Base-by-base conservation (phyloP, 2,113 vertebrate genomes). In the Nyctibius bracteatus region DNA sequence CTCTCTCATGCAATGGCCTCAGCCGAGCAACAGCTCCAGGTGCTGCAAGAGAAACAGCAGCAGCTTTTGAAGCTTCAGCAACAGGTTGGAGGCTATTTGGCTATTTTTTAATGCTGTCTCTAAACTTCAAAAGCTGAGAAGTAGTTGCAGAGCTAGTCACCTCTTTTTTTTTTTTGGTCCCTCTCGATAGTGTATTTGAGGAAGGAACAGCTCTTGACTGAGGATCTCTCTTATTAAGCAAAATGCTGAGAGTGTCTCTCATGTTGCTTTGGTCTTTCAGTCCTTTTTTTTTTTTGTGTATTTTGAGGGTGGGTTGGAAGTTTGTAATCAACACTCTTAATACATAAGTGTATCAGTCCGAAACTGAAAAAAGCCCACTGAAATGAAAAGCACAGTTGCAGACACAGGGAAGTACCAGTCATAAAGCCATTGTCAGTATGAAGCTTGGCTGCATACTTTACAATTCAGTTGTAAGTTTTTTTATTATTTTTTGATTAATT, bases 1-100 rank as follows among this genome's bases (percentile, higher is more conserved):
- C 99, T 99, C 97, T 99, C 99, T 95, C 99, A 99, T 94, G 99
- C 99, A 98, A 99, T 99, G 99, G 99, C 99, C 94, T 99, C 99
- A 91, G 99, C 99, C 20, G 99, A 99, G 98, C 99, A 99, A 98
- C 99, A 99, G 98, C 98, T 99, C 71, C 99, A 99, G 98, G 99
- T 99, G 96, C 98, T 99, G 97, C 99, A 99, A 99, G 99, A 99
- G 98, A 99, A 99, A 98, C 99, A 99, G 96, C 99, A 99, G 98
- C 99, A 99, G 98, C 98, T 99, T 97, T 98, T 99, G 96, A 99
- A 99, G 98, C 99, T 99, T 98, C 99, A 99, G 98, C 99, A 99
- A 98, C 99, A 99, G 99, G 99, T 99, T 98, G 98, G 98, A 98
- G 98, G 97, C 98, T 96, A 95, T 98, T 98, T 98, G 96, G 96